Percentiles rank a stretch among this genome's conserved stretches.
These are phyloP conservation scores for Platanista minor DNA, from an alignment of 2,113 vertebrate species.

Conservation along the genomic window DNA sequence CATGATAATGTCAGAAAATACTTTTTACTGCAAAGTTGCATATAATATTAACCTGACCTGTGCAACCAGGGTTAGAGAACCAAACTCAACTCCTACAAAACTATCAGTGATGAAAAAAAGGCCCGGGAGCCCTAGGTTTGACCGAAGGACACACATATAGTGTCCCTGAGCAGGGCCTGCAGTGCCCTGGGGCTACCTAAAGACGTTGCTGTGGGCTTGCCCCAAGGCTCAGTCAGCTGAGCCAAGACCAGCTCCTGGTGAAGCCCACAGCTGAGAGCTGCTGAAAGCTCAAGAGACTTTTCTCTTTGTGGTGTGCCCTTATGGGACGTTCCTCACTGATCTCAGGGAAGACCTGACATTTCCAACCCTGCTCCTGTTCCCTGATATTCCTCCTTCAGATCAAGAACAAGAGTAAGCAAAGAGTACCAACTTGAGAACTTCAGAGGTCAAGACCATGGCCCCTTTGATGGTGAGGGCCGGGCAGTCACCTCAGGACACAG, in stretches of 20 bases:
- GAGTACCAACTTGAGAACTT: neutral
- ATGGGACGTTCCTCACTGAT: neutral
- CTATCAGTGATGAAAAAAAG: neutral
- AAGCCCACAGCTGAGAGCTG: too few relatives aligned
- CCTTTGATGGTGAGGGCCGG: neutral
- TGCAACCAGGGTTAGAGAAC: neutral
- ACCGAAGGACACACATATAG: neutral
- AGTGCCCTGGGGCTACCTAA: fast-evolving
- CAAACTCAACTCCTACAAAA: neutral
- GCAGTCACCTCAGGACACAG: neutral
- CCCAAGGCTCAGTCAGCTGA: neutral
- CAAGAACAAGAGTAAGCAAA: neutral
- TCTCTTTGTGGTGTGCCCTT: neutral
- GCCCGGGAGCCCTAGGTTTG: neutral
- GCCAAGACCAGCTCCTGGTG: neutral
- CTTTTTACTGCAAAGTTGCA: neutral
- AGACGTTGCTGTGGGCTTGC: neutral
- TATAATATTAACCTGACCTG: neutral
- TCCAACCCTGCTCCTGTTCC: neutral
- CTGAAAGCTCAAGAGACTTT: neutral
- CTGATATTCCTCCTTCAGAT: neutral
- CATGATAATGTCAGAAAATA: neutral
- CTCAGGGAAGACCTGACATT: neutral
- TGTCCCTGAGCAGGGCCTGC: neutral
- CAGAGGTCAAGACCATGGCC: neutral